Conservation (phyloP, 2,113 vertebrate genomes). For the Tenrec ecaudatus region DNA sequence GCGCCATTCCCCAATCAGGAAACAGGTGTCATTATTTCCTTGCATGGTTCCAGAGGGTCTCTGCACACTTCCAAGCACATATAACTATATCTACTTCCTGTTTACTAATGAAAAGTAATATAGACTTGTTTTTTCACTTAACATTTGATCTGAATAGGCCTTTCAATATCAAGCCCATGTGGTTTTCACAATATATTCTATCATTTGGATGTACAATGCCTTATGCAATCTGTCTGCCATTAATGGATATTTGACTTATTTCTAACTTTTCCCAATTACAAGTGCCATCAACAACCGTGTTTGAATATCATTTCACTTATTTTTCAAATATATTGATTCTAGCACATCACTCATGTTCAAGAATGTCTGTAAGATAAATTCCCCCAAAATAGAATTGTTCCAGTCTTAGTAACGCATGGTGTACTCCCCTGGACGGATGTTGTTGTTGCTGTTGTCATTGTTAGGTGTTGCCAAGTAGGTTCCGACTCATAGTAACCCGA, state of each 20-base stretch:
- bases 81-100: no score
- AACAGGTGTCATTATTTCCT: conserved; percentile 3
- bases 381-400: no score
- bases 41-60: background rate
- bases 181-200: conserved; percentile 1
- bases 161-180: no score
- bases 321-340: background rate
- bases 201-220: background rate
- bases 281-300: background rate
- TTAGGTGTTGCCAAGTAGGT: no score
- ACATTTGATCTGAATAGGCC: no score
- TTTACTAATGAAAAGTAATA: no score
- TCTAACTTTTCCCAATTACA: conserved; percentile 1
- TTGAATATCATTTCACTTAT: background rate
- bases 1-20: background rate
- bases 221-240: background rate
- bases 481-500: no score
- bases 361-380: background rate
- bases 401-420: no score
- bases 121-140: no score
- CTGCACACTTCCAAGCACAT: background rate
- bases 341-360: background rate
- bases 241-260: conserved; percentile 21
- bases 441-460: no score
- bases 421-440: no score